Evolutionary conservation across 2,888 invertebrate genomes (phyloP).

Genomic region (Zaprionus bogoriensis): DNA sequence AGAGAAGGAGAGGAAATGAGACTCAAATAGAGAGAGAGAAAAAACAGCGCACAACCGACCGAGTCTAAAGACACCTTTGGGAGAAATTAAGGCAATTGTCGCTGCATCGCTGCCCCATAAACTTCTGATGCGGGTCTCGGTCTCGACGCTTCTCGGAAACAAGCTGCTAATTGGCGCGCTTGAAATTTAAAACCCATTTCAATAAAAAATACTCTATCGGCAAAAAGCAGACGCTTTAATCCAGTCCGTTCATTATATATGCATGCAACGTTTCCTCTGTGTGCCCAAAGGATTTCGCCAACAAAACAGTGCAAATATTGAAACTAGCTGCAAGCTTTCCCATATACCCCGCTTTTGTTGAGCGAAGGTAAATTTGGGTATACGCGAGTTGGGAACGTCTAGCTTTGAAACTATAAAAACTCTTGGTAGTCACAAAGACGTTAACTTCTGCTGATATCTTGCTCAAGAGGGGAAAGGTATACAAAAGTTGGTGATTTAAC

Average conservation of each 20-base stretch:
- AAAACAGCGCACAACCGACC: slow-evolving; percentile 1
- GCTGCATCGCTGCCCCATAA: slow-evolving; percentile 18
- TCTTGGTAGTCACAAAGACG: too few species aligned
- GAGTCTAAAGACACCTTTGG: slow-evolving; percentile 57
- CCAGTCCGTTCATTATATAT: slow-evolving; percentile 48
- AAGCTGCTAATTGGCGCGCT: slow-evolving; percentile 22
- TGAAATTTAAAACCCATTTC: slow-evolving; percentile 2
- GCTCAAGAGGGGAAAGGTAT: too few species aligned
- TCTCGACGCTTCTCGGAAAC: not conserved
- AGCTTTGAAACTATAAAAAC: too few species aligned
- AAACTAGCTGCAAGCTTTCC: slow-evolving; percentile 34
- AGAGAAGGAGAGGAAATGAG: not conserved
- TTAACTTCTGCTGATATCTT: too few species aligned
- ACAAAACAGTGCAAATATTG: slow-evolving; percentile 56
- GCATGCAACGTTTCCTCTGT: slow-evolving; percentile 34
- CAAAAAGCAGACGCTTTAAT: slow-evolving; percentile 14
- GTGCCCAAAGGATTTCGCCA: slow-evolving; percentile 40
- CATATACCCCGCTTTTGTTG: not conserved
- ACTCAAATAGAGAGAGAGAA: too few species aligned
- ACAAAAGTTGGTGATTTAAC: too few species aligned
- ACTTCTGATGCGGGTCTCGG: slow-evolving; percentile 31
- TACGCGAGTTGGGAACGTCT: too few species aligned
- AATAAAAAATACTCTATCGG: slow-evolving; percentile 7
- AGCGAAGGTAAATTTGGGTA: not conserved
- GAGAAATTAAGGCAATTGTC: slow-evolving; percentile 64